These are phyloP conservation scores for Connochaetes taurinus DNA, from an alignment of 2,113 vertebrate species.

Conservation along the genomic window DNA sequence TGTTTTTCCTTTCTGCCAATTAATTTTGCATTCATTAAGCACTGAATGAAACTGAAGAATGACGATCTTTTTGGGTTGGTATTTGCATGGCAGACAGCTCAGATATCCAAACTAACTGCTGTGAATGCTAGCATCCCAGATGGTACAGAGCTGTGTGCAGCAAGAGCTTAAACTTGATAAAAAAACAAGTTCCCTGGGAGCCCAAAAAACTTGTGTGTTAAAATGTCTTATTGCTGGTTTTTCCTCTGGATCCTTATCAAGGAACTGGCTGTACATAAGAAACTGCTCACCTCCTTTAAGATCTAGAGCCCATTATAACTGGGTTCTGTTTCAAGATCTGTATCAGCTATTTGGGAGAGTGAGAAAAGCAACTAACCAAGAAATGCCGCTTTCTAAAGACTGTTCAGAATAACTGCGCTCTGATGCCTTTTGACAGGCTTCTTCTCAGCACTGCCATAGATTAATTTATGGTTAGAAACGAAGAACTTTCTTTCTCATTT, in stretches of 20 bases:
- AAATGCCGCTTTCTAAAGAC: not conserved
- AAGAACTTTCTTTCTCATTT: constrained; percentile 15
- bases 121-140: not conserved
- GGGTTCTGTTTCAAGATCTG: constrained; percentile 1
- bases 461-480: constrained; percentile 1
- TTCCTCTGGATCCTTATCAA: not conserved
- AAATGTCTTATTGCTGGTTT: not conserved
- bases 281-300: not conserved
- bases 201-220: not conserved
- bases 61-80: not conserved
- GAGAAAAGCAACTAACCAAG: not conserved
- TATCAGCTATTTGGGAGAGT: not conserved
- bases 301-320: not conserved
- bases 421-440: not conserved
- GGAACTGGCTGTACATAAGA: not conserved
- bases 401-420: not conserved
- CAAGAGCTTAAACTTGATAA: not conserved
- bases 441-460: not conserved
- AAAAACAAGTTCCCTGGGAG: not conserved
- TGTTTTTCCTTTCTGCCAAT: constrained; percentile 17
- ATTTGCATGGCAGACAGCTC: not conserved
- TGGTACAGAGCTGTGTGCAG: not conserved
- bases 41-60: not conserved
- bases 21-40: constrained; percentile 28
- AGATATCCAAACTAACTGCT: not conserved